Evolutionary conservation across 2,113 vertebrate genomes (phyloP), one percentile per base, ranked within the genome.

Genomic region (Colistium nudipinnis): DNA sequence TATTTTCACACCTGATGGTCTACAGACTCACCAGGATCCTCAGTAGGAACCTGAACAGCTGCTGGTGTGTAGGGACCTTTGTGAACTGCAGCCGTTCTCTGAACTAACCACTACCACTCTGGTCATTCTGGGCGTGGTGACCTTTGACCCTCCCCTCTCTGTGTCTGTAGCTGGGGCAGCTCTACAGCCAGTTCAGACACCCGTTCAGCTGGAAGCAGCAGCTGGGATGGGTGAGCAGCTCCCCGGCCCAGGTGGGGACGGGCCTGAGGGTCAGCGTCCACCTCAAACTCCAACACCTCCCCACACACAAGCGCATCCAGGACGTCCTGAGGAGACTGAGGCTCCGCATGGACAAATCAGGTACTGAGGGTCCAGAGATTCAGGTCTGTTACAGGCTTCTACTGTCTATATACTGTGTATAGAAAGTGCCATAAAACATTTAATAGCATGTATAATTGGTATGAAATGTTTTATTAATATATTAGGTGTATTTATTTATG

Each of bases 201-300:
- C 69, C 88, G 0, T 92, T 93, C 75, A 70, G 77, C 70, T 93
- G 89, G 89, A 93, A 92, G 60, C 85, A 87, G 61, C 84, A 90
- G 71, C 65, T 93, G 49, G 93, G 93, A 6, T 93, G 91, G 86
- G 88, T 93, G 76, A 82, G 76, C 12, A 92, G 88, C 61, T 93
- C 90, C 5, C 93, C 92, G 1, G 91, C 92, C 0, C 72, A 92
- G 12, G 88, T 93, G 25, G 93, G 93, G 16, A 93, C 92, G 0
- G 93, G 92, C 19, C 68, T 93, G 36, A 86, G 81, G 65, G 74
- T 86, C 41, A 68, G 45, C 2, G 77, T 93, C 25, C 69, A 69
- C 9, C 38, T 92, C 10, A 84, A 30, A 22, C 87, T 93, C 68
- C 68, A 51, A 3, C 81, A 74, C 55, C 69, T 93, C 5, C 73